phyloP scores from a whole-genome alignment of 2,888 invertebrate genomes.

The Suillia variegata region DNA sequence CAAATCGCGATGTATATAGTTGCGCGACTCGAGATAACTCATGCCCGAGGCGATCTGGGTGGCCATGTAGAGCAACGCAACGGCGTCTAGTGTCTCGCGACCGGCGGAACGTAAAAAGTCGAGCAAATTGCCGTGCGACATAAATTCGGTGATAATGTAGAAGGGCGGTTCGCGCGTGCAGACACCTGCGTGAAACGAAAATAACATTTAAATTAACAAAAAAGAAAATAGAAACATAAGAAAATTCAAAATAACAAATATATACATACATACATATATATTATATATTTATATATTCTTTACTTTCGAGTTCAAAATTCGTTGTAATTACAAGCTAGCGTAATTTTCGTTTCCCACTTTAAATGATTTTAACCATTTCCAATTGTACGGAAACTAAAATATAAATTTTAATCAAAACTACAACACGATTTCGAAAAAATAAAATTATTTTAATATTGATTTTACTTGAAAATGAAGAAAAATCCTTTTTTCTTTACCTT shows the following conservation, averaged over 20 bases:
- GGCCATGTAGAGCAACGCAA: slow-evolving; percentile 97
- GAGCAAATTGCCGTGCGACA: slow-evolving; percentile 96
- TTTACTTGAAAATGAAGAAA: no score
- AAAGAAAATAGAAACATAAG: background rate
- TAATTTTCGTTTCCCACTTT: no score
- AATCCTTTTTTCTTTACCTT: no score
- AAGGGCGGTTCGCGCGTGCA: slow-evolving; percentile 99
- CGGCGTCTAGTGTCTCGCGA: slow-evolving; percentile 87
- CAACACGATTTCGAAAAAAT: no score
- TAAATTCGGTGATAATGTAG: slow-evolving; percentile 99
- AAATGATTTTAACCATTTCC: no score
- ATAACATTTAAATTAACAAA: slow-evolving; percentile 4
- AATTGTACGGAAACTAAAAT: no score
- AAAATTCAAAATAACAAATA: no score
- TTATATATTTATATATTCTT: background rate
- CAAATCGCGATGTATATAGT: slow-evolving; percentile 96
- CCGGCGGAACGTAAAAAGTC: slow-evolving; percentile 92
- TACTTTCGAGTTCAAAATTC: no score
- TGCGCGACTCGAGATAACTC: slow-evolving; percentile 95
- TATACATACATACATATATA: background rate
- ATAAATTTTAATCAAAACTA: no score
- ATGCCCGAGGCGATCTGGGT: slow-evolving; percentile 99
- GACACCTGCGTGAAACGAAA: slow-evolving; percentile 69
- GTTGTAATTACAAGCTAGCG: no score
- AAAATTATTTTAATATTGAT: no score